Evolutionary conservation across 1,140 invertebrate genomes (phyloP), one percentile per base, ranked within the genome.

Genomic region (Stenopsyche tienmushanensis): DNA sequence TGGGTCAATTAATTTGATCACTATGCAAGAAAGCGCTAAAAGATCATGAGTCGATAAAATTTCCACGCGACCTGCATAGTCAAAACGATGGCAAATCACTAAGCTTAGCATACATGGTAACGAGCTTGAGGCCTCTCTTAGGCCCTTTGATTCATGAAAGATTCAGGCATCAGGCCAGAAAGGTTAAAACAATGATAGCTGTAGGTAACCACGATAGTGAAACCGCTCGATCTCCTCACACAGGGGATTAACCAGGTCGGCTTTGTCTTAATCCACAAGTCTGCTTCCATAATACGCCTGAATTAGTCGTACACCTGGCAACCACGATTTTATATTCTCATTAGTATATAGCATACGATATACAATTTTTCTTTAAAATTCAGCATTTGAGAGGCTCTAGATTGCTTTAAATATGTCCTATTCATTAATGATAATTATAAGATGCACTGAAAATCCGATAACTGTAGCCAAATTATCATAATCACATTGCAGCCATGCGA

Each of bases 271-370:
- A 49, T 49, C 47, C 47, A 10, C 15, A 2, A 2, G 3, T 23
- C 15, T 23, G 9, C 10, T 20, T 10, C 21, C 5, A 18, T 47
- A n/a, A 49, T 49, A 49, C 3, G 47, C 21, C 47, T 10, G 47
- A 49, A 49, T 49, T 49, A 49, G 21, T 17, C 17, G 47, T 49
- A 5, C 47, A 49, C 47, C 47, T 49, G 47, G 13, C 41, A 17
- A 17, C 41, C 41, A 17, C 15, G 47, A 49, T 49, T 49, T 49
- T 49, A 49, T 49, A 18, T 49, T 49, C 47, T 49, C 15, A 49
- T 49, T 49, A 49, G 47, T 18, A 1, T 5, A 49, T 18, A 23
- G 47, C 47, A 18, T 49, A 23, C 10, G 47, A 20, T 13, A 13
- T 13, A 34, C 29, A 34, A n/a, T n/a, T n/a, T n/a, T n/a, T n/a